Conservation (phyloP, 2,797 vertebrate species). For the Basileuterus tristriatus region DNA sequence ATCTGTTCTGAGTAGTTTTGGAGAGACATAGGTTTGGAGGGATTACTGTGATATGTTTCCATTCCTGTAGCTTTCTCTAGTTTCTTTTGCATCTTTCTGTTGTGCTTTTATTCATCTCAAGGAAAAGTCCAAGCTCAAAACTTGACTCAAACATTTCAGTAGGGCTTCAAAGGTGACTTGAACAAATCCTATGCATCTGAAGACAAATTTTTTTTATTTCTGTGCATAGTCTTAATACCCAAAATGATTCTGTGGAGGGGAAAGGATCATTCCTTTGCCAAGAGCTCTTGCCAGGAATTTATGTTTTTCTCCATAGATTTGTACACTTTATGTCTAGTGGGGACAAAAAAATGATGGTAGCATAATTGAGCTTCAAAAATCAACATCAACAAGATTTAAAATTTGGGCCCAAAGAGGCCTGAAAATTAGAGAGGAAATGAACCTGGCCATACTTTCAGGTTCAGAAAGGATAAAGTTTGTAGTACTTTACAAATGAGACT, state of each 20-base stretch:
- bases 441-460: background rate
- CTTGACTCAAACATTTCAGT: background rate
- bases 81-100: background rate
- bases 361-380: background rate
- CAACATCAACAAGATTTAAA: background rate
- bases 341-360: background rate
- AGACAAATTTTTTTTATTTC: background rate
- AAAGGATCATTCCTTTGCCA: background rate
- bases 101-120: background rate
- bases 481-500: background rate
- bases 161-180: background rate
- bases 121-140: background rate
- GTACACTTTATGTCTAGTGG: background rate
- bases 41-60: background rate
- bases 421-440: background rate
- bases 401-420: background rate
- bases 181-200: background rate
- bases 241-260: background rate
- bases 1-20: background rate
- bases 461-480: background rate
- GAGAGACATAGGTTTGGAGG: background rate
- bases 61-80: background rate
- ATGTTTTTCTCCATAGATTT: background rate
- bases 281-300: background rate
- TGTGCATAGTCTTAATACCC: background rate